Conservation (phyloP, 2,797 vertebrate species). For the Microctenopoma stevenorrisi region DNA sequence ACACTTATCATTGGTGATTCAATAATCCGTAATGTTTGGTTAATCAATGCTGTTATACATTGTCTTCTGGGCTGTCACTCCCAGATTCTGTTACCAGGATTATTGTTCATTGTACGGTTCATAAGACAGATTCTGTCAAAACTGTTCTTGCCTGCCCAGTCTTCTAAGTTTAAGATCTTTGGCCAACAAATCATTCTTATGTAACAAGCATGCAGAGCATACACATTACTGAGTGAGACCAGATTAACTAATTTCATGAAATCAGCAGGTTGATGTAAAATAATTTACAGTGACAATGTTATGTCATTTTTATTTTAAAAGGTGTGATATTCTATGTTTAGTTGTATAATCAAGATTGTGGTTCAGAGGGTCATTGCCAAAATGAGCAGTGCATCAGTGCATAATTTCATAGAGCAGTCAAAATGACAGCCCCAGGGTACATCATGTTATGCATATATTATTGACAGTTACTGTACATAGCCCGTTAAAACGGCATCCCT, state of each 20-base stretch:
- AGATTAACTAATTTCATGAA: conserved; percentile 55
- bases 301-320: neutral
- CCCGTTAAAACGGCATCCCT: neutral
- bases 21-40: no score
- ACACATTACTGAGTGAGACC: neutral
- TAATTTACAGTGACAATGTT: no score
- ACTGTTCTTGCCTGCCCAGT: no score
- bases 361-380: conserved; percentile 3
- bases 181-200: no score
- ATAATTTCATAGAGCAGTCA: conserved; percentile 21
- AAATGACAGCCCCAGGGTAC: conserved; percentile 11
- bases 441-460: neutral
- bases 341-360: neutral
- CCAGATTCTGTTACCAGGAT: no score
- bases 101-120: no score
- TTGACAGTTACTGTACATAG: neutral
- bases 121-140: no score
- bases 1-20: no score
- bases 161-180: no score
- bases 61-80: no score
- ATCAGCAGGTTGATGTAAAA: conserved; percentile 41
- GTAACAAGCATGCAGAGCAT: no score
- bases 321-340: neutral
- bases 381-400: conserved; percentile 26
- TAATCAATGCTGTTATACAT: no score